A percentile compares a stretch with the other conserved stretches of the same genome.
phyloP scores from a whole-genome alignment of 2,113 vertebrate genomes.

The Urocynchramus pylzowi region DNA sequence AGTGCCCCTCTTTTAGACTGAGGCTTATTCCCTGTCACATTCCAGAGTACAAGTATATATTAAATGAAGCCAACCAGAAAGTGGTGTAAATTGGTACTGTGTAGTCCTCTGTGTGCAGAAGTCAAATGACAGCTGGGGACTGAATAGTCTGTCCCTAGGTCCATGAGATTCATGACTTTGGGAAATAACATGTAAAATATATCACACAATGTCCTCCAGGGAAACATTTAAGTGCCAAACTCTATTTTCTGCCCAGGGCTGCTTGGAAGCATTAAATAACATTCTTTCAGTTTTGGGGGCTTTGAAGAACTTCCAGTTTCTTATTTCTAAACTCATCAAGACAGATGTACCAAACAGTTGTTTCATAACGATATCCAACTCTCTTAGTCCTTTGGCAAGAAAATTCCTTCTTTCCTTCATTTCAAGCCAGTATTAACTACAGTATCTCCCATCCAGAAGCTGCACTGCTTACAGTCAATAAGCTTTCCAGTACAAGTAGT shows the following conservation, averaged over 20 bases:
- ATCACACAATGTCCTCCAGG: not conserved
- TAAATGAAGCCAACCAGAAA: not conserved
- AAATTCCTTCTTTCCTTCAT: conserved; percentile 25
- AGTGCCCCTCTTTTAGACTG: not conserved
- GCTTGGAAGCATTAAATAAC: not conserved
- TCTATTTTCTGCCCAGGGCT: not conserved
- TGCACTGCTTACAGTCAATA: conserved; percentile 8
- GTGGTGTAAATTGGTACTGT: not conserved
- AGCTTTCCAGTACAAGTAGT: not conserved
- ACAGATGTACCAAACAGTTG: conserved; percentile 46
- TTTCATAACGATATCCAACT: conserved; percentile 37
- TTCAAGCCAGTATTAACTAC: conserved; percentile 50
- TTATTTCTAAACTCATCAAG: conserved; percentile 5
- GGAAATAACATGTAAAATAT: not conserved
- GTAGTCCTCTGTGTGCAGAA: not conserved
- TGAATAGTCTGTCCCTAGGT: not conserved
- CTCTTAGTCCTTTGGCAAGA: conserved; percentile 53
- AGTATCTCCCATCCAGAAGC: conserved; percentile 19
- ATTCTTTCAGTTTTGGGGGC: not conserved
- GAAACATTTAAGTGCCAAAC: not conserved
- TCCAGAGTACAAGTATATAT: not conserved
- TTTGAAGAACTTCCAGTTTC: conserved; percentile 12
- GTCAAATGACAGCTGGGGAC: not conserved
- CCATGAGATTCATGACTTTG: not conserved
- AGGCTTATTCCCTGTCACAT: not conserved